Evolutionary conservation across 2,888 invertebrate species (phyloP).

Genomic region (Sesia bembeciformis): DNA sequence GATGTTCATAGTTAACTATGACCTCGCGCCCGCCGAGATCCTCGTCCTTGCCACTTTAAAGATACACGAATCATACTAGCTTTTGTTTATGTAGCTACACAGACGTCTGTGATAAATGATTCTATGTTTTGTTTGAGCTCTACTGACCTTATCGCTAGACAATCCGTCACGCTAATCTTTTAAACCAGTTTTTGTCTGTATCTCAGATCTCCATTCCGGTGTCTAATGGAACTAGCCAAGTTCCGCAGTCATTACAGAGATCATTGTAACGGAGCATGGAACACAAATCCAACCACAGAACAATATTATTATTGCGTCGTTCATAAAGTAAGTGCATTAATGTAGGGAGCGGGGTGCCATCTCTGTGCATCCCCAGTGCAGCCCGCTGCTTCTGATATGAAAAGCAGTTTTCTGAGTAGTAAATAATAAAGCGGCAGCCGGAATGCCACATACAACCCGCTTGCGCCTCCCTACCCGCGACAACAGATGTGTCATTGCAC

Average conservation of each 20-base stretch:
- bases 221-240: constrained; percentile 23
- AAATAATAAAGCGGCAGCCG: constrained; percentile 54
- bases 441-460: constrained; percentile 26
- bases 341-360: constrained; percentile 41
- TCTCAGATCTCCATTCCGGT: constrained; percentile 14
- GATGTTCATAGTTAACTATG: constrained; percentile 30
- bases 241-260: constrained; percentile 22
- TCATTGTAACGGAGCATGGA: constrained; percentile 36
- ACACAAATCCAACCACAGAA: constrained; percentile 40
- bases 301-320: constrained; percentile 59
- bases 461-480: constrained; percentile 18
- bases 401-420: constrained; percentile 57
- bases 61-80: constrained; percentile 19
- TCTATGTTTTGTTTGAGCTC: constrained; percentile 17
- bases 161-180: constrained; percentile 26
- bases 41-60: constrained; percentile 33
- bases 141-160: constrained; percentile 21
- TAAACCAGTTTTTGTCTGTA: constrained; percentile 18
- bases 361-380: constrained; percentile 45
- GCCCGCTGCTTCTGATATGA: constrained; percentile 61
- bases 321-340: constrained; percentile 59
- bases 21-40: constrained; percentile 29
- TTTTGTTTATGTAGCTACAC: constrained; percentile 10
- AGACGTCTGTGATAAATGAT: constrained; percentile 21
- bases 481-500: neutral